Base-by-base conservation (phyloP, 1,140 invertebrate species). In the Marisa cornuarietis region DNA sequence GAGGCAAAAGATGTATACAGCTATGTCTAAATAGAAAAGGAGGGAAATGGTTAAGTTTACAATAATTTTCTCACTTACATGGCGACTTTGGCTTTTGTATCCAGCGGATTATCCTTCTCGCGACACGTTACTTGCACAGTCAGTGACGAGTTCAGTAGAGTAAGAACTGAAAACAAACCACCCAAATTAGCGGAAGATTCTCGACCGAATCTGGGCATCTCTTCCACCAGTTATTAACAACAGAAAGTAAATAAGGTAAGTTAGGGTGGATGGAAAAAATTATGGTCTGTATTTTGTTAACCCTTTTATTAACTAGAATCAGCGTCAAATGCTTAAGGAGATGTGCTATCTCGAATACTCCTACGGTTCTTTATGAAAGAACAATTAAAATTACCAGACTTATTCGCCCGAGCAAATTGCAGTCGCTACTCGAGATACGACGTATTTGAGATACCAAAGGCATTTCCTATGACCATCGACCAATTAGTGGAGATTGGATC, bases 171-270 rank as follows among this genome's bases (percentile, higher is more conserved):
- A 42, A 71, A 24, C 18, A 42, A 71, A 71, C 26, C 6, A 0
- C n/a, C 1, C 22, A 13, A 24, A 68, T 16, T 11, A 68, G 22
- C 8, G 9, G 1, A 42, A 42, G 0, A 68, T n/a, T 42, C 31
- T 42, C 22, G 26, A 13, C 0, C 11, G 6, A 68, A 31, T 6
- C 31, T 42, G 65, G 4, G 11, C 10, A 68, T 31, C 26, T 0
- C 22, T 2, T 42, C 1, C 31, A 42, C 6, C 11, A 68, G 22
- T 68, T n/a, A 24, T 13, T 0, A 68, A 68, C 11, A 31, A 11
- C 3, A n/a, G 10, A 1, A 4, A 4, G 0, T 42, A 42, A 42
- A 1, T 2, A 6, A n/a, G 0, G 5, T 16, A 1, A 3, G 1
- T 68, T 68, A 22, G 22, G 3, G 1, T 22, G 11, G 22, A 1